These are phyloP conservation scores for Balaeniceps rex DNA, from an alignment of 2,113 vertebrate species.

Conservation along the genomic window DNA sequence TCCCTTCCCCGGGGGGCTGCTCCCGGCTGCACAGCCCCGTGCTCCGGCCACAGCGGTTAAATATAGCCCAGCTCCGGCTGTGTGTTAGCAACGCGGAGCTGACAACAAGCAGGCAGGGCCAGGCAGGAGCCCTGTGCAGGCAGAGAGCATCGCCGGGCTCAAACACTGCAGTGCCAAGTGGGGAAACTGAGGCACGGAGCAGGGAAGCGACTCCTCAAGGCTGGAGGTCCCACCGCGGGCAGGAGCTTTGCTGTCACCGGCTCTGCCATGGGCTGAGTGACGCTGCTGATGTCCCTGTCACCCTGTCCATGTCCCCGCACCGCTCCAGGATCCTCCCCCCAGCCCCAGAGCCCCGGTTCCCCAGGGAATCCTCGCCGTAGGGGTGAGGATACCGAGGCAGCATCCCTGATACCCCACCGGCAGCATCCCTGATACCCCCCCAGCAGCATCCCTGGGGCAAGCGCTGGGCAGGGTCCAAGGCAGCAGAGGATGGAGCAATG, in stretches of 20 bases:
- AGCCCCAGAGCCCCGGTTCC: not conserved
- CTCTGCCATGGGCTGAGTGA: not conserved
- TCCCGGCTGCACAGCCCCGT: not conserved
- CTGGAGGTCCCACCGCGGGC: not conserved
- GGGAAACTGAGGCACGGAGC: not conserved
- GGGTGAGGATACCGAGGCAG: too few species aligned
- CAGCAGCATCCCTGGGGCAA: not conserved
- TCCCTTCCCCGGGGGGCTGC: not conserved
- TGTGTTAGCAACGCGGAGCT: not conserved
- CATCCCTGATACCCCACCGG: too few species aligned
- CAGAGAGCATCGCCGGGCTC: not conserved
- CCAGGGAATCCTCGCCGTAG: not conserved
- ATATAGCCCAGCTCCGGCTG: not conserved
- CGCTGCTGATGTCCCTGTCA: not conserved
- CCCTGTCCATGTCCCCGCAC: too few species aligned
- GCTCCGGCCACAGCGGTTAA: not conserved
- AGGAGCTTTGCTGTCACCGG: not conserved
- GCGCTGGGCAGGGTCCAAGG: not conserved
- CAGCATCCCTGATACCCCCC: not conserved
- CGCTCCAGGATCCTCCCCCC: not conserved
- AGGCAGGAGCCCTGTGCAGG: not conserved
- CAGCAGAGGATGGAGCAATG: not conserved
- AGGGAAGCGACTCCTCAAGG: not conserved
- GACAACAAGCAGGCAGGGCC: not conserved
- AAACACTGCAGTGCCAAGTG: rapidly evolving